Conservation (phyloP, 2,888 invertebrate species). For the Boloria euphrosyne region DNA sequence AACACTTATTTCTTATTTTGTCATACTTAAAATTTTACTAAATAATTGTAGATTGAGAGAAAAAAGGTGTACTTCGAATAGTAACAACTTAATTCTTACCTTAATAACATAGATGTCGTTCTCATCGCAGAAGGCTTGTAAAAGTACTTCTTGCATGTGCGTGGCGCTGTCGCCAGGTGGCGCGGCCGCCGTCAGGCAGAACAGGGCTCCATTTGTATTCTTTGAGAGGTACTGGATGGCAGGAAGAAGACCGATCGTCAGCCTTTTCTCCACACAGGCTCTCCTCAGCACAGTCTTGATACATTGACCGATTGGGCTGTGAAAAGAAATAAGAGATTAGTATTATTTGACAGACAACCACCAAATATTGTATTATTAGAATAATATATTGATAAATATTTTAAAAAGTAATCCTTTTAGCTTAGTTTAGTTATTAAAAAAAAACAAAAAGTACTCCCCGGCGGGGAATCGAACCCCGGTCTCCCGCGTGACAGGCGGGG, state of each 20-base stretch:
- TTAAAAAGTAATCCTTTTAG: background rate
- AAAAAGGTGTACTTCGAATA: too few species aligned
- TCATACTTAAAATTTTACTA: too few species aligned
- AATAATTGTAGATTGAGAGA: too few species aligned
- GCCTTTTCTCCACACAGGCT: conserved; percentile 80
- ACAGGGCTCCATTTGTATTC: conserved; percentile 83
- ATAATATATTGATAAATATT: background rate
- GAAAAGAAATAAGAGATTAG: conserved; percentile 16
- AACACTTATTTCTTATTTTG: too few species aligned
- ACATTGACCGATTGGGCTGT: conserved; percentile 74
- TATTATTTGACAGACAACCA: too few species aligned
- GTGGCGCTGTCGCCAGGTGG: conserved; percentile 87
- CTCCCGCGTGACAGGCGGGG: conserved; percentile 84
- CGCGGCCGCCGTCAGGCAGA: conserved; percentile 87
- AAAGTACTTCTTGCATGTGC: conserved; percentile 89
- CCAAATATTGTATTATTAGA: too few species aligned
- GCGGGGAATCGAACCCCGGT: conserved; percentile 84
- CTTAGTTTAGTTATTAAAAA: background rate
- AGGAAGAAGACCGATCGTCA: conserved; percentile 85
- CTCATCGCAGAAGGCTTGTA: conserved; percentile 90
- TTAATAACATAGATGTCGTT: conserved; percentile 89
- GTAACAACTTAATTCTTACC: conserved; percentile 64
- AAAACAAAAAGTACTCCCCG: conserved; percentile 49
- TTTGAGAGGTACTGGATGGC: conserved; percentile 84
- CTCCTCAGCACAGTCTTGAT: conserved; percentile 79